Conservation (phyloP, 1,140 invertebrate species). For the Drosophila prosaltans region DNA sequence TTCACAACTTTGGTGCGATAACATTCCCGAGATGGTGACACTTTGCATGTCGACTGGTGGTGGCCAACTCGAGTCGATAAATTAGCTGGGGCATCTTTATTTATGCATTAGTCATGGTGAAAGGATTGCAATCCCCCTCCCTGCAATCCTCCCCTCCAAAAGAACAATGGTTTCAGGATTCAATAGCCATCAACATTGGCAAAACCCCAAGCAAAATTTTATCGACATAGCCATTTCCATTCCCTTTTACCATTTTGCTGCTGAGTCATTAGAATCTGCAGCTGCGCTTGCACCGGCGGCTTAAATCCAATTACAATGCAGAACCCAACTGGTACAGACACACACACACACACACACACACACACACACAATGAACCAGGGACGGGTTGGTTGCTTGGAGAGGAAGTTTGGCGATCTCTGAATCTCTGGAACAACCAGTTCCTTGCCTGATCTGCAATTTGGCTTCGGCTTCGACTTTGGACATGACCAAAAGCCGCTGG, state of each 20-base stretch:
- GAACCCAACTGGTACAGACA: slow-evolving; percentile 45
- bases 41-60: slow-evolving; percentile 39
- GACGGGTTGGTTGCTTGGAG: not conserved
- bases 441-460: slow-evolving; percentile 48
- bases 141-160: slow-evolving; percentile 19
- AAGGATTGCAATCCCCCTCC: slow-evolving; percentile 22
- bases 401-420: too few relatives aligned
- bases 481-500: slow-evolving; percentile 57
- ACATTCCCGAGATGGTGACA: slow-evolving; percentile 49
- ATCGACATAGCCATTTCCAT: not conserved
- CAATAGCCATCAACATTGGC: slow-evolving; percentile 38
- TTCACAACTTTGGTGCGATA: slow-evolving; percentile 51
- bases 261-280: slow-evolving; percentile 76
- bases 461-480: slow-evolving; percentile 23
- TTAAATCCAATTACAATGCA: slow-evolving; percentile 76
- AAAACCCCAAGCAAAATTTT: slow-evolving; percentile 8
- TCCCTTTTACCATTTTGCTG: slow-evolving; percentile 17
- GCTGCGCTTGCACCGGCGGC: slow-evolving; percentile 69
- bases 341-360: slow-evolving; percentile 6
- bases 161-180: slow-evolving; percentile 46
- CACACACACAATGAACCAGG: slow-evolving; percentile 23
- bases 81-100: slow-evolving; percentile 69
- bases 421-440: slow-evolving; percentile 27
- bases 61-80: slow-evolving; percentile 39
- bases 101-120: slow-evolving; percentile 61